Evolutionary conservation across 2,797 vertebrate genomes (phyloP).

Genomic region (Aulostomus chinensis): DNA sequence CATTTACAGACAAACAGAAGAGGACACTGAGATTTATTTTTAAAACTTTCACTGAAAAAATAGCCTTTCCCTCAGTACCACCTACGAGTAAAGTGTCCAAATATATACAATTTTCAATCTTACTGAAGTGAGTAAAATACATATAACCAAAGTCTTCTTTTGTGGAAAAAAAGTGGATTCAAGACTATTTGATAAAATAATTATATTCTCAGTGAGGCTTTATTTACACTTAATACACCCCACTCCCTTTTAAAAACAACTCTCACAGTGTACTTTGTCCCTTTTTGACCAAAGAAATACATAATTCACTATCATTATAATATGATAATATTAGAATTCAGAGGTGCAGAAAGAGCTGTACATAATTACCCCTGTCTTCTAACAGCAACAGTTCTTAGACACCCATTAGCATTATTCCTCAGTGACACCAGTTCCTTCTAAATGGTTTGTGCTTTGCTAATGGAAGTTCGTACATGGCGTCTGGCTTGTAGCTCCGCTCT

Average conservation of each 20-base stretch:
- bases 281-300: conserved; percentile 39
- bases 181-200: conserved; percentile 45
- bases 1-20: conserved; percentile 38
- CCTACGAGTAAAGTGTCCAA: conserved; percentile 43
- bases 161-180: conserved; percentile 29
- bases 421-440: conserved; percentile 19
- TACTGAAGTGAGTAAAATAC: conserved; percentile 28
- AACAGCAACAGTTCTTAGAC: conserved; percentile 26
- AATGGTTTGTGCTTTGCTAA: conserved; percentile 48
- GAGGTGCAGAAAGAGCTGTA: conserved; percentile 13
- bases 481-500: conserved; percentile 7
- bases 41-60: conserved; percentile 62
- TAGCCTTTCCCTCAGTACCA: conserved; percentile 43
- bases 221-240: conserved; percentile 49
- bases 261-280: conserved; percentile 66
- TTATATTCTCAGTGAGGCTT: conserved; percentile 17
- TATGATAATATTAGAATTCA: conserved; percentile 16
- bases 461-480: conserved; percentile 28
- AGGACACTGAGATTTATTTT: conserved; percentile 30
- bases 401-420: conserved; percentile 36
- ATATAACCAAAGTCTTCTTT: conserved; percentile 30
- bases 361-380: not conserved
- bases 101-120: conserved; percentile 57
- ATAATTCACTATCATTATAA: conserved; percentile 12
- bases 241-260: conserved; percentile 34